phyloP scores from a whole-genome alignment of 2,113 vertebrate genomes.

The Ellobius talpinus region DNA sequence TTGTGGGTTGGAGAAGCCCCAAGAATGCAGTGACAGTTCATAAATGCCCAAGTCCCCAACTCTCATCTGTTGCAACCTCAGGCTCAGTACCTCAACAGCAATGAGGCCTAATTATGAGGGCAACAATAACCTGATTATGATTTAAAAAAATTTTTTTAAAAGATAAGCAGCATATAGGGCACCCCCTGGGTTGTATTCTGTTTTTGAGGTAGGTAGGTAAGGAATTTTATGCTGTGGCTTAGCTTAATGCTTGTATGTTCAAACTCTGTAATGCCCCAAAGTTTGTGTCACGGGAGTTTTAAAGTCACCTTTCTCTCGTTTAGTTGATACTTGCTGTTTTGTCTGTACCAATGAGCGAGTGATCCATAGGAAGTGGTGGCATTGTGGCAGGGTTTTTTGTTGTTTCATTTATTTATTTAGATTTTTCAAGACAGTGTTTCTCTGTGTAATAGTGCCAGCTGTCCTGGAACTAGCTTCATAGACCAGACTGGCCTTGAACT shows the following conservation, averaged over 20 bases:
- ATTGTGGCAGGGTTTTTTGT: background rate
- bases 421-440: too few relatives aligned
- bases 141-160: conserved; percentile 86
- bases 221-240: too few relatives aligned
- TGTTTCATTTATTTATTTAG: too few relatives aligned
- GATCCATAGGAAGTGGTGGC: background rate
- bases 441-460: too few relatives aligned
- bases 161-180: background rate
- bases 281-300: background rate
- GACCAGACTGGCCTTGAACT: too few relatives aligned
- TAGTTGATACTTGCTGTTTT: background rate
- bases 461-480: too few relatives aligned
- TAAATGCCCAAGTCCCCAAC: background rate
- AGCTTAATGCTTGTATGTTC: too few relatives aligned
- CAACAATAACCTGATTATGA: conserved; percentile 93
- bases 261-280: too few relatives aligned
- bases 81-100: conserved; percentile 94
- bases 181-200: background rate
- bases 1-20: conserved; percentile 93
- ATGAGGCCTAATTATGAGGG: conserved; percentile 91
- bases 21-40: conserved; percentile 33
- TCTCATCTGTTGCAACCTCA: conserved; percentile 94
- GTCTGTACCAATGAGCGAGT: background rate
- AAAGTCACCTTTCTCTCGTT: background rate
- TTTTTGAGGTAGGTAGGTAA: background rate